phyloP scores from a whole-genome alignment of 2,888 invertebrate species.

The Melitaea athalia region DNA sequence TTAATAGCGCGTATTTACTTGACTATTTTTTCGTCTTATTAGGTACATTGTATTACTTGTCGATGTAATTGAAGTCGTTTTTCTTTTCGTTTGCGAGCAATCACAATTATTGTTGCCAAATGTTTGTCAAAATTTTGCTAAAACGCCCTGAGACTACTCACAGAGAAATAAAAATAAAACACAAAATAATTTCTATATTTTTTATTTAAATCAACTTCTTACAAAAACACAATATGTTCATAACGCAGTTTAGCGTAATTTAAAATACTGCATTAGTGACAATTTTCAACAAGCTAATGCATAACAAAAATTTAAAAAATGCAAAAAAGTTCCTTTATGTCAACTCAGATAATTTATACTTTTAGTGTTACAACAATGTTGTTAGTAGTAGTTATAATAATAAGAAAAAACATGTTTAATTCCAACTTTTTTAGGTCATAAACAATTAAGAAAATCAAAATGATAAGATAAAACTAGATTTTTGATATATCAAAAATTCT shows the following conservation, averaged over 20 bases:
- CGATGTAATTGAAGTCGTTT: no score
- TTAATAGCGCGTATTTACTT: no score
- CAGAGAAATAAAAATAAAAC: not conserved
- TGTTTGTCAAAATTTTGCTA: no score
- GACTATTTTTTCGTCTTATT: no score
- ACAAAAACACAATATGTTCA: slow-evolving; percentile 9
- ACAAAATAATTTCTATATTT: not conserved
- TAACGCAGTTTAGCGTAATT: not conserved
- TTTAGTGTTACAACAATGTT: not conserved
- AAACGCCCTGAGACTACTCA: no score
- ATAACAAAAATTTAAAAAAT: not conserved
- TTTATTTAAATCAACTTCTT: not conserved
- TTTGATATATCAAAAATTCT: slow-evolving; percentile 1
- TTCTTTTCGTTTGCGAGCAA: no score
- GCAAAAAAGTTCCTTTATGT: slow-evolving; percentile 5
- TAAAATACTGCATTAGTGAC: not conserved
- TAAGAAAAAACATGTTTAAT: not conserved
- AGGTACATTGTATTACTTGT: no score
- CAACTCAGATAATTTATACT: not conserved
- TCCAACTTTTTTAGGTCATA: not conserved
- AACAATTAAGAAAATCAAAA: not conserved
- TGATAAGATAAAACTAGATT: slow-evolving; percentile 1
- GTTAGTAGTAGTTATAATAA: not conserved
- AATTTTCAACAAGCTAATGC: not conserved
- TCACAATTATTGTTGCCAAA: no score